phyloP scores from a whole-genome alignment of 2,797 vertebrate genomes.

The Caiman crocodilus region DNA sequence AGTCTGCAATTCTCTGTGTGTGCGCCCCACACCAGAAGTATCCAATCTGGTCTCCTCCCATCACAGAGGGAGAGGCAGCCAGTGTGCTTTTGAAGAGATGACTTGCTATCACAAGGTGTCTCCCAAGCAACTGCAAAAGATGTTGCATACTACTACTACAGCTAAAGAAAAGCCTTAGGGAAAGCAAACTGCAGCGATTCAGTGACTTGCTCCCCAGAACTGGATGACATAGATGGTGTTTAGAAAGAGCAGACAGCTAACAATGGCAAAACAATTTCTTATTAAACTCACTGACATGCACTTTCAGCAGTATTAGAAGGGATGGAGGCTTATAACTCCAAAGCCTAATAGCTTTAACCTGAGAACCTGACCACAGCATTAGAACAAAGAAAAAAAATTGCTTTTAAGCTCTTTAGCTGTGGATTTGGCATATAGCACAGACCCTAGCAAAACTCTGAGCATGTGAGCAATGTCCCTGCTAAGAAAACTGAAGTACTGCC shows the following conservation, averaged over 20 bases:
- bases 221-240: background rate
- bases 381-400: background rate
- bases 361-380: background rate
- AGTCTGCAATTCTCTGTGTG: background rate
- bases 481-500: background rate
- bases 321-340: background rate
- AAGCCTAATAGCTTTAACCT: background rate
- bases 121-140: rapidly evolving
- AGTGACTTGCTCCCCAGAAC: background rate
- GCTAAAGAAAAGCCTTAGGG: background rate
- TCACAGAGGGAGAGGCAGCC: background rate
- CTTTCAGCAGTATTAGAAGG: background rate
- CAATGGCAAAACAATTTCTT: background rate
- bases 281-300: background rate
- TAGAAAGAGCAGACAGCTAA: background rate
- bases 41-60: background rate
- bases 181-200: background rate
- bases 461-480: background rate
- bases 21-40: background rate
- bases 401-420: background rate
- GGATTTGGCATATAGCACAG: rapidly evolving
- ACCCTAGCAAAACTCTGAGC: background rate
- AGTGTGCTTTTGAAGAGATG: background rate
- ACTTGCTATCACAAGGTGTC: background rate
- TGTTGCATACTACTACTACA: background rate